Evolutionary conservation across 2,888 invertebrate genomes (phyloP).

Genomic region (Cremastinae sp.): DNA sequence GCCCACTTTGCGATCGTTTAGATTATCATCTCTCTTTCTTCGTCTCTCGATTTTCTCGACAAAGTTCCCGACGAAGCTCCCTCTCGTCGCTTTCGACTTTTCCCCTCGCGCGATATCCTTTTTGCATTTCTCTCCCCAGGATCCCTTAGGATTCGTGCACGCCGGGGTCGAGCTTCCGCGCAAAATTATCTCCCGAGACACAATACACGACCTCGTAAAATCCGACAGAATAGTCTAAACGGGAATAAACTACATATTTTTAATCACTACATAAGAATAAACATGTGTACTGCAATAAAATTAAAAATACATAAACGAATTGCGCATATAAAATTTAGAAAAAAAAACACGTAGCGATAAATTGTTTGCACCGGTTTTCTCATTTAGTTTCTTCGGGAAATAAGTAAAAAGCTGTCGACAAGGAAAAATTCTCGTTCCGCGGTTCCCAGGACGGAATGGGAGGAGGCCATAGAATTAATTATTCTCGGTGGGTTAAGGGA

Average conservation of each 20-base stretch:
- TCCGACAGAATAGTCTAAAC: not conserved
- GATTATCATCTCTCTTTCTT: conserved; percentile 77
- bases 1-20: conserved; percentile 79
- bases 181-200: conserved; percentile 72
- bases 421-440: conserved; percentile 14
- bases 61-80: conserved; percentile 44
- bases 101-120: conserved; percentile 24
- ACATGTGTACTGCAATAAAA: not conserved
- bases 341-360: not conserved
- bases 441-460: conserved; percentile 57
- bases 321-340: no score
- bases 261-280: no score
- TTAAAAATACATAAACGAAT: not conserved
- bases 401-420: not conserved
- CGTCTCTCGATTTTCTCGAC: conserved; percentile 70
- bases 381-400: no score
- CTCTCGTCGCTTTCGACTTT: conserved; percentile 56
- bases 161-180: conserved; percentile 61
- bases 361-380: no score
- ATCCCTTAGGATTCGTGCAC: conserved; percentile 15
- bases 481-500: conserved; percentile 60
- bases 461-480: conserved; percentile 72
- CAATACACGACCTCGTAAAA: conserved; percentile 10
- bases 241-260: no score
- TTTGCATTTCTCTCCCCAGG: conserved; percentile 50